Percentiles rank a stretch among this genome's conserved stretches.
Evolutionary conservation across 2,888 invertebrate species (phyloP).

Genomic region (Monoplex corrugatus): DNA sequence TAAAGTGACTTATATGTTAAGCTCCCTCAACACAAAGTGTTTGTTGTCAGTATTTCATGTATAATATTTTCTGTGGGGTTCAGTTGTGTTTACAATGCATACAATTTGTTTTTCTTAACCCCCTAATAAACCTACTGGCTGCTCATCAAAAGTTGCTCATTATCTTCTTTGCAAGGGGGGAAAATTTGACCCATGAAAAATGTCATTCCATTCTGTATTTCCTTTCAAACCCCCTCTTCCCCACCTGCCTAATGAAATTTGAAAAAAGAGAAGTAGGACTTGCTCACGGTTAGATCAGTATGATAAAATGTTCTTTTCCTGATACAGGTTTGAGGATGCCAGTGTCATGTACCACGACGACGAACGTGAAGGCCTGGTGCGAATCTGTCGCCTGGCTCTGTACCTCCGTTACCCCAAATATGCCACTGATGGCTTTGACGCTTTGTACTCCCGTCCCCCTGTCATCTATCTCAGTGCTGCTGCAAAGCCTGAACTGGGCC

Average conservation of each 20-base stretch:
- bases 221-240: no score
- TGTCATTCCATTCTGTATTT: no score
- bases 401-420: slow-evolving; percentile 91
- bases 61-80: background rate
- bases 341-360: slow-evolving; percentile 94
- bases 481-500: slow-evolving; percentile 79
- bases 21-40: no score
- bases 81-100: background rate
- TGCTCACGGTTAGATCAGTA: no score
- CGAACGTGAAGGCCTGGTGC: slow-evolving; percentile 91
- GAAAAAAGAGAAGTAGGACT: background rate
- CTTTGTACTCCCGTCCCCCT: slow-evolving; percentile 91
- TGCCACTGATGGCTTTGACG: slow-evolving; percentile 91
- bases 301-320: background rate
- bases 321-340: slow-evolving; percentile 89
- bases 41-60: no score
- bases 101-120: no score
- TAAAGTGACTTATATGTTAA: no score
- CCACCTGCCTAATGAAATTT: background rate
- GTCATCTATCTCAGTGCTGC: slow-evolving; percentile 84
- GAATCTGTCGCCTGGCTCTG: slow-evolving; percentile 90
- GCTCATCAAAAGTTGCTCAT: background rate
- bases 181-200: no score
- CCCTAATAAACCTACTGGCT: no score
- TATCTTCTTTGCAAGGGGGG: background rate